Evolutionary conservation across 2,888 invertebrate species (phyloP).

Genomic region (Parnassius apollo): DNA sequence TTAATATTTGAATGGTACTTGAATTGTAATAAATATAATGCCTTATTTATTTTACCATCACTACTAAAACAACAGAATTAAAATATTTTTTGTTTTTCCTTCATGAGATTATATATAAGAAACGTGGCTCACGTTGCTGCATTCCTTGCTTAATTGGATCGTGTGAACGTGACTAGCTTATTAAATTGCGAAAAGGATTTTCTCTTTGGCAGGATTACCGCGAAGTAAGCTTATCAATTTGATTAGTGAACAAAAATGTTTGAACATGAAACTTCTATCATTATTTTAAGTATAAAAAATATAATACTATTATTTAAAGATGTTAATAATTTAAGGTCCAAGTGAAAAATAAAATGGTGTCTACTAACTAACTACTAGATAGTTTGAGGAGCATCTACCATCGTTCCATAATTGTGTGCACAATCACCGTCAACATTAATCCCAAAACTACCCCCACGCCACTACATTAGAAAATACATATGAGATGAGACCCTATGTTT

Average conservation of each 20-base stretch:
- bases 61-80: neutral
- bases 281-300: neutral
- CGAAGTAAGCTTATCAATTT: constrained; percentile 21
- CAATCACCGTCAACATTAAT: too few species aligned
- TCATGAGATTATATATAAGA: constrained; percentile 17
- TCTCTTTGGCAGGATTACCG: constrained; percentile 16
- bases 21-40: too few species aligned
- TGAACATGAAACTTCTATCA: constrained; percentile 1
- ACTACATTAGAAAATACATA: too few species aligned
- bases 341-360: too few species aligned
- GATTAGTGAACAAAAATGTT: constrained; percentile 17
- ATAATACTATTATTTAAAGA: too few species aligned
- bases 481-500: too few species aligned
- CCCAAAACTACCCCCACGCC: too few species aligned
- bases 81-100: constrained; percentile 15
- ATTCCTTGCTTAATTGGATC: constrained; percentile 26
- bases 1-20: too few species aligned
- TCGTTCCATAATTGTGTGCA: too few species aligned
- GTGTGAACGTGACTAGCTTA: constrained; percentile 25
- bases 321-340: too few species aligned
- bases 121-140: constrained; percentile 21
- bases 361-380: too few species aligned
- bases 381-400: too few species aligned
- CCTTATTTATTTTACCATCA: neutral
- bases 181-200: constrained; percentile 27